Percentiles rank a stretch among this genome's conserved stretches.
Evolutionary conservation across 1,140 invertebrate genomes (phyloP).

Genomic region (Brevipalpus yothersi): DNA sequence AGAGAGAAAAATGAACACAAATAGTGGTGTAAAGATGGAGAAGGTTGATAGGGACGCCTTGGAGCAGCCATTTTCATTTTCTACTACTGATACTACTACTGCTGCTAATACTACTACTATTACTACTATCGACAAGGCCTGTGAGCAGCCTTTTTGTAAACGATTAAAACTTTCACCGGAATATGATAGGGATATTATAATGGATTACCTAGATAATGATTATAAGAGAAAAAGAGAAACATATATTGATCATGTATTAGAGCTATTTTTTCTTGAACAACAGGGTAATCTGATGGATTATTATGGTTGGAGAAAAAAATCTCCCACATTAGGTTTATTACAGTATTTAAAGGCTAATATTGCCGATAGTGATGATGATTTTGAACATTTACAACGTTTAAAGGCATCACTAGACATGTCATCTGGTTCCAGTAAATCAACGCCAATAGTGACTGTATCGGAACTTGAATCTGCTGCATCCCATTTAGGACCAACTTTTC

Average conservation of each 20-base stretch:
- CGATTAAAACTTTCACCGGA: neutral
- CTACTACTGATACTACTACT: too few species aligned
- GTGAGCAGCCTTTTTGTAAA: too few species aligned
- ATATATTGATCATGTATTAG: constrained; percentile 51
- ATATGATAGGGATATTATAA: constrained; percentile 6
- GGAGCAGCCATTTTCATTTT: too few species aligned
- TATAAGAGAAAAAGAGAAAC: constrained; percentile 19
- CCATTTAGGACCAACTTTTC: neutral
- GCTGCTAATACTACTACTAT: too few species aligned
- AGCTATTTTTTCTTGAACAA: constrained; percentile 56
- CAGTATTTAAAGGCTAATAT: constrained; percentile 45
- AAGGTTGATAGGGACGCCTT: too few species aligned
- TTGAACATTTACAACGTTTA: constrained; percentile 16
- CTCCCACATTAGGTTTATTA: constrained; percentile 35
- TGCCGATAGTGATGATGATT: constrained; percentile 38
- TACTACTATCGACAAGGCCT: too few species aligned
- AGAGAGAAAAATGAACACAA: too few species aligned
- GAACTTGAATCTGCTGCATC: neutral
- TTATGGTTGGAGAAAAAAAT: constrained; percentile 47
- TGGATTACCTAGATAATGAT: constrained; percentile 15
- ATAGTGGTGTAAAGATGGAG: too few species aligned
- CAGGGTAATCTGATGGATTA: constrained; percentile 69
- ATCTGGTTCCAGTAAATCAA: neutral
- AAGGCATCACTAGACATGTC: neutral
- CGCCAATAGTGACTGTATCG: neutral